Evolutionary conservation across 2,797 vertebrate species (phyloP).

Genomic region (Myotis vivesi): DNA sequence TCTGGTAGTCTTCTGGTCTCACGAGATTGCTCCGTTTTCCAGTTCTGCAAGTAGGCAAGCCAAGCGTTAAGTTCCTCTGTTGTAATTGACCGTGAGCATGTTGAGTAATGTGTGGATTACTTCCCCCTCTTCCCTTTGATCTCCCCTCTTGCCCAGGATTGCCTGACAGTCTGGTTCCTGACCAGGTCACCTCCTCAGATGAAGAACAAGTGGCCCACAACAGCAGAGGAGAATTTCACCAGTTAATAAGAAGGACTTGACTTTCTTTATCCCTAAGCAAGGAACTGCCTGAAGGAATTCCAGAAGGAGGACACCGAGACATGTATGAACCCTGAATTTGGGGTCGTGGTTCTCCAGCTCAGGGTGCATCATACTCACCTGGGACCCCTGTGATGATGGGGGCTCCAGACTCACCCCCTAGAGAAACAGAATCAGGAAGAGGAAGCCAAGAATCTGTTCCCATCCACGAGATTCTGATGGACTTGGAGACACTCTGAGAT

Average conservation of each 20-base stretch:
- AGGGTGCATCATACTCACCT: not conserved
- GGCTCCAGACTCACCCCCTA: not conserved
- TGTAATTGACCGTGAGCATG: conserved; percentile 71
- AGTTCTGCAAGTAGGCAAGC: conserved; percentile 58
- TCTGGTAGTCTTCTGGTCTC: conserved; percentile 28
- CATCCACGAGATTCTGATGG: not conserved
- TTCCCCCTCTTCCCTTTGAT: conserved; percentile 64
- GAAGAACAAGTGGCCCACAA: conserved; percentile 46
- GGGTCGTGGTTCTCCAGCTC: not conserved
- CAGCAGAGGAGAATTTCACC: conserved; percentile 12
- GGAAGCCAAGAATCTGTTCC: not conserved
- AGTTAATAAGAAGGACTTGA: conserved; percentile 53
- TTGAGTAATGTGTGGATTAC: conserved; percentile 71
- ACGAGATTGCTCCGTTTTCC: conserved; percentile 47
- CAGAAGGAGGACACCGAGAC: not conserved
- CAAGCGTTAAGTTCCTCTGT: conserved; percentile 69
- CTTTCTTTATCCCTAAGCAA: conserved; percentile 54
- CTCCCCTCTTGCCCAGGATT: conserved; percentile 60
- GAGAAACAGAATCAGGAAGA: not conserved
- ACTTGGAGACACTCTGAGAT: not conserved
- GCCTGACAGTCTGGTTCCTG: conserved; percentile 59
- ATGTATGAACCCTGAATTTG: not conserved
- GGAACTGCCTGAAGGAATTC: conserved; percentile 54
- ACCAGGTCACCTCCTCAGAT: conserved; percentile 57
- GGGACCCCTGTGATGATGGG: not conserved